Evolutionary conservation across 1,140 invertebrate species (phyloP).

Genomic region (Antheraea pernyi): DNA sequence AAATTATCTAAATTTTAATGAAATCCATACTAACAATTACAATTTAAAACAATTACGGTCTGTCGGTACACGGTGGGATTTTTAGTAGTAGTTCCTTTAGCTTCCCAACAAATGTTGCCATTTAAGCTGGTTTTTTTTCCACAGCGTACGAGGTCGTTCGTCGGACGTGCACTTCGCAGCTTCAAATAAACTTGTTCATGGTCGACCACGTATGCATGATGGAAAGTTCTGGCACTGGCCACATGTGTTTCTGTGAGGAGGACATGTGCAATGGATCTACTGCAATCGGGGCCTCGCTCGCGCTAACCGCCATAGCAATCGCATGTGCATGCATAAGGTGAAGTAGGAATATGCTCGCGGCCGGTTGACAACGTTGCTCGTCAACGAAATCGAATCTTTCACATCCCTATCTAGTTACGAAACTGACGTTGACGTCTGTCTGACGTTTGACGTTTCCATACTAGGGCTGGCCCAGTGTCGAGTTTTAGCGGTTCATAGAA

Average conservation of each 20-base stretch:
- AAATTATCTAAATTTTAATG: too few species aligned
- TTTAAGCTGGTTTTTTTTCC: constrained; percentile 45
- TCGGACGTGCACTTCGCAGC: constrained; percentile 93
- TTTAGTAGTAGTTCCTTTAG: too few species aligned
- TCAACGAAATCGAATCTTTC: constrained; percentile 11
- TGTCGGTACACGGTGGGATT: too few species aligned
- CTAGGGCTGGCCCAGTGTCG: neutral
- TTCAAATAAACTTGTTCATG: constrained; percentile 98
- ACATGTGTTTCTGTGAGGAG: constrained; percentile 99
- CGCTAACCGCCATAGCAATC: constrained; percentile 45
- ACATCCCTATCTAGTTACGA: neutral
- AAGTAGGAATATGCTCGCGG: constrained; percentile 53
- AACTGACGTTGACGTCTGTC: too few species aligned
- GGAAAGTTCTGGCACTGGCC: constrained; percentile 97
- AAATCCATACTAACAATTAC: too few species aligned
- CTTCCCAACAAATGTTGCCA: neutral
- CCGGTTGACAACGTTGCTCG: constrained; percentile 33
- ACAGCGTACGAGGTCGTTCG: constrained; percentile 92
- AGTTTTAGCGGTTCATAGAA: neutral
- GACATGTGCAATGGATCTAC: constrained; percentile 90
- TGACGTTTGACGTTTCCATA: neutral
- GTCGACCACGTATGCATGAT: constrained; percentile 99
- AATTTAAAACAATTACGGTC: too few species aligned
- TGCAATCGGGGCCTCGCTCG: constrained; percentile 34
- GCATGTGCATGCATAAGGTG: constrained; percentile 73